Conservation (phyloP, 2,888 invertebrate species). For the Latrodectus elegans region DNA sequence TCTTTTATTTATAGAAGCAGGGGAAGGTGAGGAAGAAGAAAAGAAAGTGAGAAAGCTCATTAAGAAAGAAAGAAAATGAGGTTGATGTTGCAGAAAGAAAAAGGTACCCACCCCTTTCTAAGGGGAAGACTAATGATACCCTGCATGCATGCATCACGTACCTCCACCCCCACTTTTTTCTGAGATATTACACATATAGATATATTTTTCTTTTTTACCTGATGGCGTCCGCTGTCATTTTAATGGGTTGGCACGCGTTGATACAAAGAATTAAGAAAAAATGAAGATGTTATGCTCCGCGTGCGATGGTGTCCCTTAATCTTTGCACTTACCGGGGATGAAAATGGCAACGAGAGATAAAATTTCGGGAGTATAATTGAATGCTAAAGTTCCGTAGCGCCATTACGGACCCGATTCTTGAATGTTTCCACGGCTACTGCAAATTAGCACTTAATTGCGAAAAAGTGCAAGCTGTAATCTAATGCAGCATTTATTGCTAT, state of each 20-base stretch:
- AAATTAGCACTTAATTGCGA: no score
- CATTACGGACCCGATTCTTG: no score
- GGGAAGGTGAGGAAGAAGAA: not conserved
- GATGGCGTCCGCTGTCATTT: constrained; percentile 31
- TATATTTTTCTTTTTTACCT: not conserved
- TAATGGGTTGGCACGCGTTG: constrained; percentile 37
- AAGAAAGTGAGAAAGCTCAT: constrained; percentile 39
- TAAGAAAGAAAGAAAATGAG: constrained; percentile 36
- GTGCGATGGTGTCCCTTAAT: not conserved
- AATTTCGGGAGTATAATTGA: not conserved
- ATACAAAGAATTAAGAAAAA: constrained; percentile 40
- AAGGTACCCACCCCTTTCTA: constrained; percentile 1
- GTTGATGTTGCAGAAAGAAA: constrained; percentile 28
- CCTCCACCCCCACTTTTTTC: not conserved
- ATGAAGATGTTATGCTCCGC: constrained; percentile 1
- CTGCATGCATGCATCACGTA: not conserved
- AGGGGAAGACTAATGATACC: constrained; percentile 1
- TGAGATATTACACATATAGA: not conserved
- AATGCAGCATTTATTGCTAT: no score
- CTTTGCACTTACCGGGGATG: not conserved
- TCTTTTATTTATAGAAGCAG: not conserved
- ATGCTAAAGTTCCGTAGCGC: not conserved
- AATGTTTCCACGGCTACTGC: no score
- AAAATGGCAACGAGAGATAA: not conserved
- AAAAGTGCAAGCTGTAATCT: no score